Conservation (phyloP, 92 coral and sea anemone genomes). For the Palythoa grandiflora region DNA sequence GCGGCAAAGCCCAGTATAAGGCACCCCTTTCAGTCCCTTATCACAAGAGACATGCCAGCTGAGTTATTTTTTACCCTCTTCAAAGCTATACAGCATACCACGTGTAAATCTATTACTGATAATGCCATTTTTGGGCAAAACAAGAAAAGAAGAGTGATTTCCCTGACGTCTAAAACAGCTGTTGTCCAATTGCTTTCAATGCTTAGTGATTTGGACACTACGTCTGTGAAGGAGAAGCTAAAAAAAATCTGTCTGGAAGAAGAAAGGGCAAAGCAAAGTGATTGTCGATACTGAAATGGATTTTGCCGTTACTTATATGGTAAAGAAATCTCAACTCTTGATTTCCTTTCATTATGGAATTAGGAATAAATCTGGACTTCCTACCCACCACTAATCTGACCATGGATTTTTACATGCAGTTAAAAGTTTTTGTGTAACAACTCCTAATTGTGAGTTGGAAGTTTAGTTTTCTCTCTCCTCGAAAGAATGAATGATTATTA, state of each 20-base stretch:
- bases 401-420: slow-evolving; percentile 1
- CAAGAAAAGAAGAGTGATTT: slow-evolving; percentile 63
- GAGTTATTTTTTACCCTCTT: slow-evolving; percentile 64
- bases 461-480: background rate
- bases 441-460: slow-evolving; percentile 8
- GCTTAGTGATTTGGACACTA: slow-evolving; percentile 61
- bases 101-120: slow-evolving; percentile 65
- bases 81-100: slow-evolving; percentile 57
- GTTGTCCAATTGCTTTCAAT: slow-evolving; percentile 52
- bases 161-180: slow-evolving; percentile 65
- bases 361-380: slow-evolving; percentile 76
- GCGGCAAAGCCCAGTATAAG: slow-evolving; percentile 64
- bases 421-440: background rate
- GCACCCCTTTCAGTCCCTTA: slow-evolving; percentile 63
- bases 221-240: slow-evolving; percentile 58
- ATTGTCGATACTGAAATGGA: slow-evolving; percentile 57
- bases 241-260: slow-evolving; percentile 58
- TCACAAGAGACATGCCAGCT: slow-evolving; percentile 64
- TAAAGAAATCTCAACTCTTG: slow-evolving; percentile 58
- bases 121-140: slow-evolving; percentile 64
- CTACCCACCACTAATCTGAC: slow-evolving; percentile 55
- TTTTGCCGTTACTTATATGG: slow-evolving; percentile 59
- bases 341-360: slow-evolving; percentile 78
- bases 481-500: slow-evolving; percentile 4
- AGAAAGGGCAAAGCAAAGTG: slow-evolving; percentile 62